Evolutionary conservation across 2,797 vertebrate species (phyloP).

Genomic region (Gymnoscopelus microlampas): DNA sequence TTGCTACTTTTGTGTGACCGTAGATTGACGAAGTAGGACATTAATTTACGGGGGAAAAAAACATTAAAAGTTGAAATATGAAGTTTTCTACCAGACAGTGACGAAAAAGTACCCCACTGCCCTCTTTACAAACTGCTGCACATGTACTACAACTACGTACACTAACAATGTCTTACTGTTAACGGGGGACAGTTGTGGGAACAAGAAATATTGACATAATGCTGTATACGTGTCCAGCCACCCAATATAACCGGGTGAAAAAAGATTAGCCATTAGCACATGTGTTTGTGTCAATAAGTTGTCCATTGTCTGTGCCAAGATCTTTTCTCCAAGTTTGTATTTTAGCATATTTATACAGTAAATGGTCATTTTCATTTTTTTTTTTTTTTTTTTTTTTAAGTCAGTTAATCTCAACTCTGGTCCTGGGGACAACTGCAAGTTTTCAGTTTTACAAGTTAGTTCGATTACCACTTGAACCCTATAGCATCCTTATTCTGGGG

Average conservation of each 20-base stretch:
- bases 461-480: too few species aligned
- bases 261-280: background rate
- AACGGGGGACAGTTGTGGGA: background rate
- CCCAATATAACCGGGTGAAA: constrained; percentile 11
- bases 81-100: too few species aligned
- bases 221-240: constrained; percentile 2
- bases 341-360: background rate
- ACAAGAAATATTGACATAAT: background rate
- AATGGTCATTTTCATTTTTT: constrained; percentile 5
- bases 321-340: constrained; percentile 21
- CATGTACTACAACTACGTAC: constrained; percentile 25
- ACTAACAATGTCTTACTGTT: background rate
- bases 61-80: too few species aligned
- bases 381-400: background rate
- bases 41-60: too few species aligned
- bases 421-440: too few species aligned
- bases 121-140: constrained; percentile 58
- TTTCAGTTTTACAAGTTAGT: too few species aligned
- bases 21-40: too few species aligned
- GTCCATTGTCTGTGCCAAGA: constrained; percentile 48
- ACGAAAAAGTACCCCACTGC: constrained; percentile 29
- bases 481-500: too few species aligned
- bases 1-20: too few species aligned
- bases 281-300: constrained; percentile 18
- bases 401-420: too few species aligned